Evolutionary conservation across 2,113 vertebrate species (phyloP).

Genomic region (Thalassarche chlororhynchos): DNA sequence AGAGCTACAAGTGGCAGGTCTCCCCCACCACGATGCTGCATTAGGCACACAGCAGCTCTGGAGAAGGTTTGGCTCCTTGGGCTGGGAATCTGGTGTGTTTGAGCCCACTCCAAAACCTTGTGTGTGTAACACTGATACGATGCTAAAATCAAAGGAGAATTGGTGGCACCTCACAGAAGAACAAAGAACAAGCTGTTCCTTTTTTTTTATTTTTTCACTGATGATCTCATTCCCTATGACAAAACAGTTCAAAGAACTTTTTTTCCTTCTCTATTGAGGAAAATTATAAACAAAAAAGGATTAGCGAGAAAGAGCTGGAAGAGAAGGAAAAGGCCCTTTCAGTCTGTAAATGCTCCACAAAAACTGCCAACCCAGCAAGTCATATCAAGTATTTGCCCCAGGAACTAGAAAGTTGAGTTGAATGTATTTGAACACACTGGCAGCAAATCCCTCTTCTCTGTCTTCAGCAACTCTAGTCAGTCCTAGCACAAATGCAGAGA

Average conservation of each 20-base stretch:
- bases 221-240: constrained; percentile 62
- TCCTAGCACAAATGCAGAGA: neutral
- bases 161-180: constrained; percentile 4
- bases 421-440: constrained; percentile 33
- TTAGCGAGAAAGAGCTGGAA: constrained; percentile 10
- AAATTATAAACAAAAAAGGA: constrained; percentile 15
- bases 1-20: neutral
- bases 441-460: constrained; percentile 5
- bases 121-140: neutral
- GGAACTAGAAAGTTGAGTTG: constrained; percentile 48
- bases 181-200: constrained; percentile 19
- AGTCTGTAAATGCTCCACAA: constrained; percentile 43
- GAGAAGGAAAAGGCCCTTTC: constrained; percentile 15
- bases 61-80: neutral
- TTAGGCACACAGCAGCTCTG: neutral
- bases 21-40: neutral
- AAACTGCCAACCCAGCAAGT: constrained; percentile 45
- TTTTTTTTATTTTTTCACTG: neutral
- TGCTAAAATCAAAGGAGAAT: constrained; percentile 1
- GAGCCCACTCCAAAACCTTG: neutral
- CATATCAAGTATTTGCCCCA: constrained; percentile 34
- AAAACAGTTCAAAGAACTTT: constrained; percentile 1
- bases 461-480: neutral
- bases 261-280: constrained; percentile 29
- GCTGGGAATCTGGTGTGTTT: neutral